phyloP scores from a whole-genome alignment of 2,797 vertebrate species.

The Crocodylus rhombifer region DNA sequence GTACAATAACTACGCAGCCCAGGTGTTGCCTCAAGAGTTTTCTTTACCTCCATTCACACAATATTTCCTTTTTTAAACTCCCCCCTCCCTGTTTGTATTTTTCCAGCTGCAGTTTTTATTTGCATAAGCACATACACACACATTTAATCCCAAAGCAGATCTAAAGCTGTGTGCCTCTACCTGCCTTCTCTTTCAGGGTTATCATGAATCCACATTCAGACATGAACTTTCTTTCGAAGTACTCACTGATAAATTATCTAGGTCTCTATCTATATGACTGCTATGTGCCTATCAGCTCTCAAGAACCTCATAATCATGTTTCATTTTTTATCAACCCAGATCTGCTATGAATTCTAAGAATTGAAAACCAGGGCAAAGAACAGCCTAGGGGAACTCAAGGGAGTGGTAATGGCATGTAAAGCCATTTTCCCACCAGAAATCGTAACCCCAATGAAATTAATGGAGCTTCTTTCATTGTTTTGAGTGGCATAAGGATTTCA shows the following conservation, averaged over 20 bases:
- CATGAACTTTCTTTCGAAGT: background rate
- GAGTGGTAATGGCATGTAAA: background rate
- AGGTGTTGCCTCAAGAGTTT: conserved; percentile 25
- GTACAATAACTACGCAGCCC: conserved; percentile 28
- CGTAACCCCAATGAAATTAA: background rate
- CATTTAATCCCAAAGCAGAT: background rate
- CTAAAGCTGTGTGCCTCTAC: background rate
- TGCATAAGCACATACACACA: background rate
- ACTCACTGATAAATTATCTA: background rate
- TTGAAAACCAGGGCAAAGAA: background rate
- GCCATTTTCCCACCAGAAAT: background rate
- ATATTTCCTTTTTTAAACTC: background rate
- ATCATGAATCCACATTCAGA: background rate
- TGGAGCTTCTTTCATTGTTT: too few relatives aligned
- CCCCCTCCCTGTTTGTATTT: background rate
- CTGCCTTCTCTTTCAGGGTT: background rate
- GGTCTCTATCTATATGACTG: too few relatives aligned
- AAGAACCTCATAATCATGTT: background rate
- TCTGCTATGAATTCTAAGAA: background rate
- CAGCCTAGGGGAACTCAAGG: background rate
- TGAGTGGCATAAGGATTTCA: background rate
- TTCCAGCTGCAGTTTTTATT: background rate
- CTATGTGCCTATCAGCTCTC: background rate
- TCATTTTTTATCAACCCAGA: background rate
- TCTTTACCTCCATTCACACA: conserved; percentile 52